These are phyloP conservation scores for Chaitophorus viminalis DNA, from an alignment of 2,888 invertebrate species.

Conservation along the genomic window DNA sequence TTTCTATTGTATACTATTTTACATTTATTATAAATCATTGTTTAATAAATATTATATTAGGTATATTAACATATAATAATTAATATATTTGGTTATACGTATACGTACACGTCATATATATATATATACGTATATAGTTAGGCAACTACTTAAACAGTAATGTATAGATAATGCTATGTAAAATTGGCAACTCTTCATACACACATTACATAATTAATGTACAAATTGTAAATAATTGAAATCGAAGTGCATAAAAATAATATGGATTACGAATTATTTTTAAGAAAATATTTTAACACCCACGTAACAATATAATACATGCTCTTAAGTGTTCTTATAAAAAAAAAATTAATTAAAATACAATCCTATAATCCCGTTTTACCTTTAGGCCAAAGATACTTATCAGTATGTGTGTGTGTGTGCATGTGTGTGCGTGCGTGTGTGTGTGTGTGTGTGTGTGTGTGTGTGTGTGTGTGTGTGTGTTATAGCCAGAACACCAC, in stretches of 20 bases:
- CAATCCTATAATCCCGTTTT: neutral
- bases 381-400: neutral
- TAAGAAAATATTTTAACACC: neutral
- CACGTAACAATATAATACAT: neutral
- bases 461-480: slow-evolving; percentile 41
- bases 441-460: slow-evolving; percentile 1
- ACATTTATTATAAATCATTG: neutral
- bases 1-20: neutral
- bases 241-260: neutral
- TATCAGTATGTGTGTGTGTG: slow-evolving; percentile 31
- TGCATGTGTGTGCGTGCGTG: neutral
- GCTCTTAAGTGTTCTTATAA: too few relatives aligned
- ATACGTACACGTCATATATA: too few relatives aligned
- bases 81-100: too few relatives aligned
- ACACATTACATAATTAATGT: neutral
- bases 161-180: neutral
- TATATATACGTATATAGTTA: too few relatives aligned
- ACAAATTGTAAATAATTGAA: neutral
- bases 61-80: too few relatives aligned
- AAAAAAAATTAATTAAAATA: too few relatives aligned
- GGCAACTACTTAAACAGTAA: too few relatives aligned
- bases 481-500: slow-evolving; percentile 56
- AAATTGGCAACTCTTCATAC: neutral
- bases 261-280: neutral
- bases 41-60: neutral